Evolutionary conservation across 2,113 vertebrate species (phyloP), one percentile per base, ranked within the genome.

Genomic region (Forbesichthys agassizii): DNA sequence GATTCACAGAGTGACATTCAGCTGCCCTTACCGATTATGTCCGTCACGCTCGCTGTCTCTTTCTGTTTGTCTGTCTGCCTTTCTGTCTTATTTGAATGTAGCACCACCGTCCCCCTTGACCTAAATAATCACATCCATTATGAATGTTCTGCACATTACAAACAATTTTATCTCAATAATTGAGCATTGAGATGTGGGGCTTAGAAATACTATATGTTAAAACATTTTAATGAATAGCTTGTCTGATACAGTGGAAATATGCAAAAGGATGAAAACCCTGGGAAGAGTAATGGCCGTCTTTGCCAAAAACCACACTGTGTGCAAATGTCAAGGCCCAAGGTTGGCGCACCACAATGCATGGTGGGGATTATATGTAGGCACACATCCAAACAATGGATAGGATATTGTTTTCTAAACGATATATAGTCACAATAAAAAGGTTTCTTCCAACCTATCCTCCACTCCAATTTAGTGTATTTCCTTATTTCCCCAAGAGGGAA

Each of bases 11-110:
- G 62, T 68, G 67, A 68, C 33, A 33, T 52, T 75, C 73, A 79
- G 79, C 73, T 85, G 86, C 58, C 66, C 56, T 51, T 64, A 80
- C 82, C 77, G 76, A 83, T 81, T 66, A 10, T 11, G 1, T 33
- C 5, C 3, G 16, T 67, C 9, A 48, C 6, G 6, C 7, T 48
- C 51, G 61, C 9, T 4, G 14, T 61, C 71, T 36, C 52, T 60
- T n/a, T 71, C 11, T 18, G 2, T 13, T 12, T 53, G 12, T 53
- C 14, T 14, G 1, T 53, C 51, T n/a, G 12, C 2, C 49, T 52
- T 14, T 59, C 9, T 59, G 27, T 59, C 27, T 4, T 59, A 11
- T 33, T 36, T 33, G 5, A 42, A 42, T 42, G 27, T 27, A 27
- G 27, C 27, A 3, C 6, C 18, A 59, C 9, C 27, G 5, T 10